Conservation (phyloP, 2,113 vertebrate species). For the Oreochromis spilurus region DNA sequence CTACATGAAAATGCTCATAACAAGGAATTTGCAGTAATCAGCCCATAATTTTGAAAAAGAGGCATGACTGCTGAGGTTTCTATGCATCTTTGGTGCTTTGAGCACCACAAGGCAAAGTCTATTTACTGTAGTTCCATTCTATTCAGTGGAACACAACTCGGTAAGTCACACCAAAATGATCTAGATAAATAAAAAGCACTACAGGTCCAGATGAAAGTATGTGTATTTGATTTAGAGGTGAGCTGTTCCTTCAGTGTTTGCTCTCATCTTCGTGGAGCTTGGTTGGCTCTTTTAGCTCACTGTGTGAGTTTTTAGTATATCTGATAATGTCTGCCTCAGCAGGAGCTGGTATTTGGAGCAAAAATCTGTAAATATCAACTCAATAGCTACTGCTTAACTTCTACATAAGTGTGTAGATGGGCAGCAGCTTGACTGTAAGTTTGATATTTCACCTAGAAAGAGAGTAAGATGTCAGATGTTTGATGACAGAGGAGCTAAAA, state of each 20-base stretch:
- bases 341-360: neutral
- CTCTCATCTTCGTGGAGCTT: neutral
- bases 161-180: neutral
- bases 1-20: neutral
- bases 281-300: neutral
- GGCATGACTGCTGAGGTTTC: neutral
- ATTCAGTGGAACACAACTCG: neutral
- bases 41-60: neutral
- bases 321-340: neutral
- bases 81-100: neutral
- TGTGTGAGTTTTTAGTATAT: neutral
- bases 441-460: neutral
- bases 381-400: neutral
- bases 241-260: neutral
- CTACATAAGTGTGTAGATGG: neutral
- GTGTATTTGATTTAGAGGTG: neutral
- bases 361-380: neutral
- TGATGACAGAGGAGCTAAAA: neutral
- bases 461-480: neutral
- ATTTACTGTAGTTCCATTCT: neutral
- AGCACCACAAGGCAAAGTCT: neutral
- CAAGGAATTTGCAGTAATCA: neutral
- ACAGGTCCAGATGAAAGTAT: neutral
- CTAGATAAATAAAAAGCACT: neutral
- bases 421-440: neutral